Conservation (phyloP, 2,113 vertebrate species). For the Oncorhynchus nerka region DNA sequence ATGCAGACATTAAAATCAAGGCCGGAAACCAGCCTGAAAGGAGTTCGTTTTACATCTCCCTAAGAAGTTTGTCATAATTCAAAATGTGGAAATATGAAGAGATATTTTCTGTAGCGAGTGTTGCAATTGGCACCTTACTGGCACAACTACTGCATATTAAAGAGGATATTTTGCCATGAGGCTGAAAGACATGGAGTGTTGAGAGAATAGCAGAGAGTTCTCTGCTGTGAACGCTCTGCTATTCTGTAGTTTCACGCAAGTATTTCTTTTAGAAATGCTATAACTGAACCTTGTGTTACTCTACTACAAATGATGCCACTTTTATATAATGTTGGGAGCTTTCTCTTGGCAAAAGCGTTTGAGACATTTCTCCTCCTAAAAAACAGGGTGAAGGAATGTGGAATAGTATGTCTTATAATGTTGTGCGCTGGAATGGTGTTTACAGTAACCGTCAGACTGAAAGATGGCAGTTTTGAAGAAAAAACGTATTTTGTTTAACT, state of each 20-base stretch:
- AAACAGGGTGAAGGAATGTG: constrained; percentile 66
- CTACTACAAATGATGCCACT: constrained; percentile 30
- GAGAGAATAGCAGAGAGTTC: no score
- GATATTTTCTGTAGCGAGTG: no score
- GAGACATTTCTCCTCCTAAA: constrained; percentile 51
- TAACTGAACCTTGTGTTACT: background rate
- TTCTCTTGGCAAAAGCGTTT: constrained; percentile 52
- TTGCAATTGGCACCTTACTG: no score
- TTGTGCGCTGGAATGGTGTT: constrained; percentile 72
- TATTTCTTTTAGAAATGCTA: background rate
- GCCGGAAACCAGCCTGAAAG: background rate
- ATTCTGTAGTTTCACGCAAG: background rate
- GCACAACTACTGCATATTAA: no score
- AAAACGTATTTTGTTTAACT: constrained; percentile 81
- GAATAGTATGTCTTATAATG: constrained; percentile 72
- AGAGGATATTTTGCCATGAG: no score
- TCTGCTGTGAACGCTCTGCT: no score
- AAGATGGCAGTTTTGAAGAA: constrained; percentile 75
- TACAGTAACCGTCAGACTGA: constrained; percentile 80
- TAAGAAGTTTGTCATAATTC: background rate
- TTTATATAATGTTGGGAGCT: constrained; percentile 33
- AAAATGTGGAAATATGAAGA: background rate
- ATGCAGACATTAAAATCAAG: no score
- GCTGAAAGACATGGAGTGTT: no score
- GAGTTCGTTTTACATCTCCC: background rate